phyloP scores from a whole-genome alignment of 37 sponge, comb jelly and placozoan species.

The Spongia lamella region DNA sequence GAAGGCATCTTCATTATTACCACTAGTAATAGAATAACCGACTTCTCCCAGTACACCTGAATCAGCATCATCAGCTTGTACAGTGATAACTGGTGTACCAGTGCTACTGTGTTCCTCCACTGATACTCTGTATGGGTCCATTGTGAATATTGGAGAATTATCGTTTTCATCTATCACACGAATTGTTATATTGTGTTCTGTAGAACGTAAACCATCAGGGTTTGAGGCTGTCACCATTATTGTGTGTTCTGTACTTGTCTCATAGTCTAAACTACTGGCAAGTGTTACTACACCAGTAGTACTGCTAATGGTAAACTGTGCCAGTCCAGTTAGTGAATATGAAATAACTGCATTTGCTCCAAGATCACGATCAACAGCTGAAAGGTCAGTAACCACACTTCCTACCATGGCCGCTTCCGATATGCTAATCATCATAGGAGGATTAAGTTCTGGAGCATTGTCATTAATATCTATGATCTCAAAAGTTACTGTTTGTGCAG shows the following conservation, averaged over 20 bases:
- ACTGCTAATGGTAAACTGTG: neutral
- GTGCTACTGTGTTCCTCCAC: conserved; percentile 33
- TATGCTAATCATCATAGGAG: neutral
- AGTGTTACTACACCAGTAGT: too few relatives aligned
- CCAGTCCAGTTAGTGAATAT: neutral
- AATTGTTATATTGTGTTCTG: conserved; percentile 1
- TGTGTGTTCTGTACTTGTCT: neutral
- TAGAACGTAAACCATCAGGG: conserved; percentile 49
- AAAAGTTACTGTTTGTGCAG: neutral
- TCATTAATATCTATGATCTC: conserved; percentile 39
- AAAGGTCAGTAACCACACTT: neutral
- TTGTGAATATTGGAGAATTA: conserved; percentile 39
- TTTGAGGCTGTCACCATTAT: conserved; percentile 43
- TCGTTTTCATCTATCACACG: conserved; percentile 57
- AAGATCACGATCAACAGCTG: too few relatives aligned
- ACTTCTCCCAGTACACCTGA: neutral
- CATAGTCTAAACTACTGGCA: too few relatives aligned
- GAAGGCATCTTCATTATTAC: conserved; percentile 14
- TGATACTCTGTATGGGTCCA: neutral
- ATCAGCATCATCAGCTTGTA: conserved; percentile 64
- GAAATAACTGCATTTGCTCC: too few relatives aligned
- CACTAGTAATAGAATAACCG: conserved; percentile 1
- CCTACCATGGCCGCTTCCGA: too few relatives aligned
- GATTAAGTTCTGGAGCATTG: conserved; percentile 26
- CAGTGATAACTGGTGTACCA: conserved; percentile 9